Evolutionary conservation across 2,797 vertebrate genomes (phyloP), one percentile per base, ranked within the genome.

Genomic region (Trematomus bernacchii): DNA sequence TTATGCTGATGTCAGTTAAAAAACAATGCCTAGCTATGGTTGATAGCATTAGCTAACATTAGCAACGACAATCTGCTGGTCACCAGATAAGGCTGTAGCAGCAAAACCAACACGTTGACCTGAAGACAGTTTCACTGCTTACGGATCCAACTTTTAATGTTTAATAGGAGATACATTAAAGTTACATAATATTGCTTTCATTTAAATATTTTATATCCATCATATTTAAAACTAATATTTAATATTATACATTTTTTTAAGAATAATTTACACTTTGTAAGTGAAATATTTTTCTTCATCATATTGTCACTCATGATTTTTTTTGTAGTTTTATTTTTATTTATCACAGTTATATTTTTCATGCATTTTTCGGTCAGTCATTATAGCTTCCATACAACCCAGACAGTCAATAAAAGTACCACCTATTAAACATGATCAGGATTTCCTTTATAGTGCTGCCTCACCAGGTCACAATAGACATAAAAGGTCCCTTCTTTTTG

Each of bases 381-480:
- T 52, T 10, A 0, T 10, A 0, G n/a, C 16, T 60, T 3, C 13
- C 16, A 14, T 9, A 27, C 0, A 3, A 19, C 16, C 16, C 16
- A 52, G 62, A 9, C 14, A 52, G 5, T 65, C 33, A 37, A 67
- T 55, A 21, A 10, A 65, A 0, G 44, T 61, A 33, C 6, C 12
- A n/a, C 1, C 9, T 44, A 44, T 40, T 23, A 62, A 64, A 65
- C 50, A 33, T 59, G 66, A 69, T 73, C 23, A 52, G 53, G 19
- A 59, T 69, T 47, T 68, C 3, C 27, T 82, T 70, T 15, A 71
- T 18, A 9, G 53, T 23, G 44, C 3, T 43, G 43, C 62, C 33
- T 59, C 19, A 51, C 37, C 52, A 48, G 21, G 3, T 79, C 51
- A 59, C 18, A 50, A 2, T 15, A 42, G 21, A 59, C 14, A 50